A percentile compares a stretch with the other conserved stretches of the same genome.
Conservation (phyloP, 1,140 invertebrate genomes). For the Caenorhabditis brenneri region DNA sequence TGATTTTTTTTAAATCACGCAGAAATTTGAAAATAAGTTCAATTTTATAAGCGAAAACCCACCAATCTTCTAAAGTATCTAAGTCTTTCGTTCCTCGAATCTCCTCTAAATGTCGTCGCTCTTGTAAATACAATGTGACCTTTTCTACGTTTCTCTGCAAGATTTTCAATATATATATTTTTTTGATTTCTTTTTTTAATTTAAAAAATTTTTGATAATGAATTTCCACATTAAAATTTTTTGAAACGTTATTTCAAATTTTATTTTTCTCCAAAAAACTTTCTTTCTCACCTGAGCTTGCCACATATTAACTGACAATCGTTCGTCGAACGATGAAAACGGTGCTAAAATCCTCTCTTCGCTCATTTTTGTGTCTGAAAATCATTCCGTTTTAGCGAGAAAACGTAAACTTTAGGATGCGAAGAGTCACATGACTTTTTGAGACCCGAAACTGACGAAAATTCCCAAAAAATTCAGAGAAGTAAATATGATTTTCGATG, state of each 20-base stretch:
- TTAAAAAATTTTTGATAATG: not conserved
- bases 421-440: not conserved
- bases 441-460: not conserved
- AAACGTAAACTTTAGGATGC: no score
- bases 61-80: constrained; percentile 32
- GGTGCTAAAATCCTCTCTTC: not conserved
- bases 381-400: not conserved
- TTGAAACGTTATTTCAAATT: not conserved
- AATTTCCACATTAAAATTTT: not conserved
- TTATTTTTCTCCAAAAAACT: not conserved
- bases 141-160: constrained; percentile 47
- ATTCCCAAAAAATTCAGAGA: not conserved
- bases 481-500: not conserved
- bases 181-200: not conserved
- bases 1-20: no score
- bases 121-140: constrained; percentile 49
- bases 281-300: constrained; percentile 5
- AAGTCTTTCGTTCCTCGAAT: constrained; percentile 40
- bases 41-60: not conserved
- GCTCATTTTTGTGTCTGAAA: constrained; percentile 31
- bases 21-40: no score
- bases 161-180: not conserved
- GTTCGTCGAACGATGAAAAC: constrained; percentile 12
- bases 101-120: constrained; percentile 48
- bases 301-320: constrained; percentile 27